These are phyloP conservation scores for Schizothorax lantsangensis DNA, from an alignment of 2,797 vertebrate species.

Conservation along the genomic window DNA sequence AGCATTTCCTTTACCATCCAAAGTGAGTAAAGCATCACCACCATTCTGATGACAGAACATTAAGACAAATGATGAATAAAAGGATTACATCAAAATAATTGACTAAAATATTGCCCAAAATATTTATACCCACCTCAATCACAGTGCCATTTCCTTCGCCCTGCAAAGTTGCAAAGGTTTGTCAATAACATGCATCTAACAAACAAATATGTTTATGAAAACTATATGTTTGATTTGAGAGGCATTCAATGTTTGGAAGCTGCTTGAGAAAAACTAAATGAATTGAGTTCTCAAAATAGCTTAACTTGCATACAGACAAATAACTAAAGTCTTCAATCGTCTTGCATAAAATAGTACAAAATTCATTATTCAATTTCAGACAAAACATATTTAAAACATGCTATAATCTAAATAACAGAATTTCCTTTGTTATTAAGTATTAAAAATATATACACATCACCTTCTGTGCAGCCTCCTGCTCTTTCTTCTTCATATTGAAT, in stretches of 20 bases:
- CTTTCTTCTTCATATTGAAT: conserved; percentile 92
- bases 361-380: background rate
- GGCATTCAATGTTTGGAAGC: background rate
- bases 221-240: background rate
- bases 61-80: background rate
- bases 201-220: background rate
- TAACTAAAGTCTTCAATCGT: background rate
- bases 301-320: background rate
- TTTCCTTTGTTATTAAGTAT: background rate
- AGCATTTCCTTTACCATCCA: conserved; percentile 75
- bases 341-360: background rate
- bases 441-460: background rate
- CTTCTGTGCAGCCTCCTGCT: conserved; percentile 79
- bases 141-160: conserved; percentile 79
- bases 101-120: background rate
- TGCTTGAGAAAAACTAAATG: too few species aligned
- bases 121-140: conserved; percentile 78
- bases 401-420: background rate
- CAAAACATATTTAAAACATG: too few species aligned
- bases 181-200: background rate
- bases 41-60: conserved; percentile 81
- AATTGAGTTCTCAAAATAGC: background rate
- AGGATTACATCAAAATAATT: background rate
- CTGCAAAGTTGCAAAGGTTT: conserved; percentile 68
- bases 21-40: conserved; percentile 69